A percentile compares a stretch with the other conserved stretches of the same genome.
Conservation (phyloP, 37 sponge, comb jelly and placozoan species). For the Cladorhizidae sp. region DNA sequence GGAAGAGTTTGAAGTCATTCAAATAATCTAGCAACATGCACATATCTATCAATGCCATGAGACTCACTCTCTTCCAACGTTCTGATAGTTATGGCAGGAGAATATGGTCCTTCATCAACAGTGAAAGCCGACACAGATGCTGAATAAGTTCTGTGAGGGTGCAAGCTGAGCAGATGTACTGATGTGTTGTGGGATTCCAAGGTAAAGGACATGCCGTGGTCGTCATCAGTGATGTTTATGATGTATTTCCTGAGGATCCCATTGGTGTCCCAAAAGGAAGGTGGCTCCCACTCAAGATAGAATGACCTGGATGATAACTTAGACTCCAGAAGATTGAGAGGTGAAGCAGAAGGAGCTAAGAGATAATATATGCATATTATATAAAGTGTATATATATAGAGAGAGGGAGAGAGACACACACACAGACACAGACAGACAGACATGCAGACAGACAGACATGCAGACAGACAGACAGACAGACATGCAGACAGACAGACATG, state of each 20-base stretch:
- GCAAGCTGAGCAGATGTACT: background rate
- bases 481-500: no score
- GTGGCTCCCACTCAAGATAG: background rate
- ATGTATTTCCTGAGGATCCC: background rate
- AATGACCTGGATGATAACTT: background rate
- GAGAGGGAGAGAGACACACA: no score
- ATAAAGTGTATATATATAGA: no score
- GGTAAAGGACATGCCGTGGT: background rate
- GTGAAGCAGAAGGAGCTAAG: background rate
- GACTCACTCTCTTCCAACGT: background rate
- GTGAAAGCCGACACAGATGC: background rate
- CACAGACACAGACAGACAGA: no score
- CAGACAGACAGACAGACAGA: no score
- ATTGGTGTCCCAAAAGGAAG: background rate
- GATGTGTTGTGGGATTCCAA: background rate
- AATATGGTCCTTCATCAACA: slow-evolving; percentile 2
- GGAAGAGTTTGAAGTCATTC: no score
- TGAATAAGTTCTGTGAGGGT: background rate
- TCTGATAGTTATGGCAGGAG: background rate
- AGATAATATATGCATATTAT: background rate
- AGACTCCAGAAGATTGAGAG: background rate
- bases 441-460: no score
- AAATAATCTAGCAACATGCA: no score
- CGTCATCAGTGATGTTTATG: background rate
- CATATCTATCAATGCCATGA: no score